Base-by-base conservation (phyloP, 2,888 invertebrate genomes). In the Pseudococcus longispinus region DNA sequence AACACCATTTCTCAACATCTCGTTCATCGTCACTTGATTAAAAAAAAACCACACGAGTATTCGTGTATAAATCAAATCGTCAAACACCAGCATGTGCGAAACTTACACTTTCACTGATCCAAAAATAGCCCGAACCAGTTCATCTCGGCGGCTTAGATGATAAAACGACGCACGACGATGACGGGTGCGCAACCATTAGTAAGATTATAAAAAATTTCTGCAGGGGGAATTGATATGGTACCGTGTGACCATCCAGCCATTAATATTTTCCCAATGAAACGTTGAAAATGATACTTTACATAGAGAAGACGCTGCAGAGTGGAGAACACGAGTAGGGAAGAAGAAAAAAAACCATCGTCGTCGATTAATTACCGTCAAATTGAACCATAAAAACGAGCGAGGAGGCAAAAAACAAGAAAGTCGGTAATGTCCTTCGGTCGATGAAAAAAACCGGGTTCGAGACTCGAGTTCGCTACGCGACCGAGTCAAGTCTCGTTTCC, bases 111-210 rank as follows among this genome's bases (percentile, higher is more conserved):
- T 65, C 65, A 65, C 65, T 26, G 65, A 65, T 65, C 65, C 65
- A 65, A 65, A 65, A 65, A 65, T 65, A 65, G 65, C 65, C 65
- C 65, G 65, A 65, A 65, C 65, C 65, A 65, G 65, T 65, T 65
- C 65, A 13, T 65, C 37, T 37, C 37, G 37, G 8, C 26, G 65
- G 65, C 20, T 8, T 26, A 26, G 65, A 26, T 65, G n/a, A 23
- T 8, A 65, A 65, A 23, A 20, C 60, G 65, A 37, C 37, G 37
- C 8, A 37, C 8, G 37, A 6, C 37, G 32, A 32, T 37, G 26
- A 26, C 65, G 51, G 51, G 51, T n/a, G 51, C 51, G 8, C 51
- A 51, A 51, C 51, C 51, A n/a, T 51, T 8, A 51, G 5, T n/a
- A n/a, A 46, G 44, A 46, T 46, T 46, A 46, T 46, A 6, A 46